Conservation (phyloP, 2,113 vertebrate species). For the Otis tarda region DNA sequence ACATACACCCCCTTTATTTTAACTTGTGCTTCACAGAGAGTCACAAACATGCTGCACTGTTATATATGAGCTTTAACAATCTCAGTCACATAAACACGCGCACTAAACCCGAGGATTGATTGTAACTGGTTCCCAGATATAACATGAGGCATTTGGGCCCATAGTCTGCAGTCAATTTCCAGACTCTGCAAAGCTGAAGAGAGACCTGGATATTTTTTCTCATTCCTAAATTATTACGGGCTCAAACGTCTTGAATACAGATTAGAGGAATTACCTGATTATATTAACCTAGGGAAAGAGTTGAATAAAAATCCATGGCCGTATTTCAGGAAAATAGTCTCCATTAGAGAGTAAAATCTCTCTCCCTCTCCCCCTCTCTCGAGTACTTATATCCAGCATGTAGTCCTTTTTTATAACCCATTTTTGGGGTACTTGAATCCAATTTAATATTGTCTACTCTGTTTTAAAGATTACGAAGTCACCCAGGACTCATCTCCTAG, state of each 20-base stretch:
- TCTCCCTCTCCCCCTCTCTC: not conserved
- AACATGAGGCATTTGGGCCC: not conserved
- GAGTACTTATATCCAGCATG: not conserved
- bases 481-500: not conserved
- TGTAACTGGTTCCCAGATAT: not conserved
- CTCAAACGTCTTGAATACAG: constrained; percentile 39
- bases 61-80: constrained; percentile 18
- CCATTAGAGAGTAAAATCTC: constrained; percentile 14
- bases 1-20: not conserved
- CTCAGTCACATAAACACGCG: not conserved
- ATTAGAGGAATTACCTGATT: constrained; percentile 49
- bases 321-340: constrained; percentile 42
- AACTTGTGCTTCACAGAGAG: not conserved
- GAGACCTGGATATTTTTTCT: constrained; percentile 31
- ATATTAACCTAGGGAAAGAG: constrained; percentile 34
- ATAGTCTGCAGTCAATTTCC: not conserved
- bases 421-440: constrained; percentile 35
- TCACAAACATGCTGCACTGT: not conserved
- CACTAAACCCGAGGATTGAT: not conserved
- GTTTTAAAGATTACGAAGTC: constrained; percentile 33
- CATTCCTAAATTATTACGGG: constrained; percentile 18
- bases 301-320: constrained; percentile 6
- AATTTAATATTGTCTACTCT: not conserved
- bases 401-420: constrained; percentile 30
- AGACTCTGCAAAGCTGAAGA: constrained; percentile 17